These are phyloP conservation scores for Lanius collurio DNA, from an alignment of 2,113 vertebrate genomes.

Conservation along the genomic window DNA sequence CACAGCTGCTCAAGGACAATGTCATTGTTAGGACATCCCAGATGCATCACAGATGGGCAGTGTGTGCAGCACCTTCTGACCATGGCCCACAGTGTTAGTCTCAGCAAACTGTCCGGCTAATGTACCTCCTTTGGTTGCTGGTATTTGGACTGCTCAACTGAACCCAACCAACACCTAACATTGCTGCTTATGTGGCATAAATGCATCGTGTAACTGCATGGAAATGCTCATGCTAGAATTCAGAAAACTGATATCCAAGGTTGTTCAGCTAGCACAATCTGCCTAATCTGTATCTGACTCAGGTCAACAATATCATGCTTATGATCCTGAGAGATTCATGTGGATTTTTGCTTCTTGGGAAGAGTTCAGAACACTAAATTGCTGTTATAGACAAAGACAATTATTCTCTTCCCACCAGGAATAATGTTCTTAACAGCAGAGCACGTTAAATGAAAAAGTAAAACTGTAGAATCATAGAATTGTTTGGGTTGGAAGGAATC, in stretches of 20 bases:
- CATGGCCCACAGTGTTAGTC: neutral
- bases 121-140: neutral
- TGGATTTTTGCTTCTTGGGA: neutral
- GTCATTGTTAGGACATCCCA: neutral
- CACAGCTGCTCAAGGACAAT: neutral
- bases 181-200: neutral
- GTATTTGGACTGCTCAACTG: neutral
- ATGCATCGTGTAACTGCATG: rapidly evolving
- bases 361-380: neutral
- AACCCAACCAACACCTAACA: neutral
- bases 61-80: neutral
- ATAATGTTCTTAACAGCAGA: neutral
- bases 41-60: neutral
- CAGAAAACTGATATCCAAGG: neutral
- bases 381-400: neutral
- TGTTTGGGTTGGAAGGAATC: neutral
- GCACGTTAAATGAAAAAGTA: neutral
- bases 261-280: neutral
- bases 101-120: neutral
- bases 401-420: neutral
- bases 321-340: neutral
- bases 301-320: neutral
- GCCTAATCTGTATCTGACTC: neutral
- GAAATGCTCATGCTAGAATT: neutral
- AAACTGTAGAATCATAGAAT: neutral